Percentiles rank a stretch among this genome's conserved stretches.
phyloP scores from a whole-genome alignment of 2,797 vertebrate genomes.

The Myotis pilosus region DNA sequence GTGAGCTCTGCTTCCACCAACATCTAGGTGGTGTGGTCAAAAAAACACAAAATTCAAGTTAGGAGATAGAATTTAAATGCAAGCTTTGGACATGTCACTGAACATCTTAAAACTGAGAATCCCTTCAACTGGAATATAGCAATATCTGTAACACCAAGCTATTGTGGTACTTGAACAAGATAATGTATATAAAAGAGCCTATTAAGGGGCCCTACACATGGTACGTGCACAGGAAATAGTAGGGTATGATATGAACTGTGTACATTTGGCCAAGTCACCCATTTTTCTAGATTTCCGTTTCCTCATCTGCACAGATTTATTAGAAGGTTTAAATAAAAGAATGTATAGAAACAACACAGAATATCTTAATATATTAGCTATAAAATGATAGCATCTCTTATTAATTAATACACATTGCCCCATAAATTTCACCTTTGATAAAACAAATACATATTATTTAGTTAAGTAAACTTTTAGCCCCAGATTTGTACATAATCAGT shows the following conservation, averaged over 20 bases:
- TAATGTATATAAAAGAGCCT: not conserved
- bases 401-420: not conserved
- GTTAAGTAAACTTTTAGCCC: not conserved
- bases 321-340: not conserved
- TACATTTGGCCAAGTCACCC: not conserved
- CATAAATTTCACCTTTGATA: not conserved
- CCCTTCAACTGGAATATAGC: not conserved
- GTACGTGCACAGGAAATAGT: not conserved
- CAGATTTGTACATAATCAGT: not conserved
- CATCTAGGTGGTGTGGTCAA: not conserved
- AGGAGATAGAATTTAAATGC: not conserved
- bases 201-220: not conserved
- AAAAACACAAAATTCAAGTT: not conserved
- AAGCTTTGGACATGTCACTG: not conserved
- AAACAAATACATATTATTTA: not conserved
- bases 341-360: not conserved
- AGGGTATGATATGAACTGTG: not conserved
- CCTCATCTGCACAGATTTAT: not conserved
- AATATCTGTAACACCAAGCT: not conserved
- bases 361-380: not conserved
- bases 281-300: not conserved
- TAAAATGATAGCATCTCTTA: not conserved
- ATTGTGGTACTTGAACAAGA: not conserved
- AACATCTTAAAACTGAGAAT: not conserved
- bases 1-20: not conserved